Percentiles rank a stretch among this genome's conserved stretches.
These are phyloP conservation scores for Tipula lateralis DNA, from an alignment of 2,888 invertebrate genomes.

Conservation along the genomic window DNA sequence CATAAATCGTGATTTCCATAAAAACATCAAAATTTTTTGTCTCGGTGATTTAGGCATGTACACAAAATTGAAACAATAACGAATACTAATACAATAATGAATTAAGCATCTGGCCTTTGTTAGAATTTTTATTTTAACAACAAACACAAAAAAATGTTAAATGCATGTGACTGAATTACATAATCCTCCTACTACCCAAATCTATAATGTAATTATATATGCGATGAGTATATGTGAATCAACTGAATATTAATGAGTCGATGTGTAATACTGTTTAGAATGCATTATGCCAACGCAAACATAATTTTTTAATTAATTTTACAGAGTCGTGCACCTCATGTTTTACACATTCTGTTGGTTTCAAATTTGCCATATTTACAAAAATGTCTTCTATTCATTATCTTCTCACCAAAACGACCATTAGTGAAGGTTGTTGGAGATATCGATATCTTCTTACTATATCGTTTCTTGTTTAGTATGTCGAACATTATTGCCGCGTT, in stretches of 20 bases:
- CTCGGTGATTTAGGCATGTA: background rate
- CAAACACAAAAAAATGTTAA: background rate
- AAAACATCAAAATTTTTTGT: background rate
- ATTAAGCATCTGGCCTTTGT: background rate
- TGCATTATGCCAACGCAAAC: background rate
- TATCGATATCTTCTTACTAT: too few species aligned
- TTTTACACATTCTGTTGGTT: background rate
- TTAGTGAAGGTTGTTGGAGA: too few species aligned
- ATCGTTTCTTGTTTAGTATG: too few species aligned
- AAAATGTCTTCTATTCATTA: too few species aligned
- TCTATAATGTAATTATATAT: background rate
- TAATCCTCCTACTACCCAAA: background rate
- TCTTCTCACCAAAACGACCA: too few species aligned
- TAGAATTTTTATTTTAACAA: background rate
- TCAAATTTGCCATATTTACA: too few species aligned
- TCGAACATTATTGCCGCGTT: too few species aligned
- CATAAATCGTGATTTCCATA: slow-evolving; percentile 15
- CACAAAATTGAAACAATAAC: background rate
- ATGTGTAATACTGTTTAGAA: background rate
- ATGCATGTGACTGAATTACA: background rate
- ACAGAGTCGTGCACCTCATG: background rate
- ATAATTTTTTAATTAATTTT: background rate
- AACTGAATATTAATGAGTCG: background rate
- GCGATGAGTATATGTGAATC: background rate
- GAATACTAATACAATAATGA: background rate